A percentile compares a stretch with the other conserved stretches of the same genome.
phyloP scores from a whole-genome alignment of 2,113 vertebrate species.

The Hippotragus niger region DNA sequence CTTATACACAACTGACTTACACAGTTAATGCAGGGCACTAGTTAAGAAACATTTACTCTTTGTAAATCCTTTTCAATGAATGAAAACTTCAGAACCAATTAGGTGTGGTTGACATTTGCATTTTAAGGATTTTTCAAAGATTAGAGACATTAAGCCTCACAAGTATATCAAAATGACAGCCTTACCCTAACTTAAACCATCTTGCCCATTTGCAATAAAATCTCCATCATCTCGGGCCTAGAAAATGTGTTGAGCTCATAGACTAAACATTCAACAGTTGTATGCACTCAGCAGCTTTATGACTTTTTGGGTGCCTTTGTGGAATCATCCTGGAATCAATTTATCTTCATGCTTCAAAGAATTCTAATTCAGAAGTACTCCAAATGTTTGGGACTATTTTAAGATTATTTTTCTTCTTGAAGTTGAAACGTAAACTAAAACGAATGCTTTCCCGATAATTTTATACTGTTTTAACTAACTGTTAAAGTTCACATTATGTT shows the following conservation, averaged over 20 bases:
- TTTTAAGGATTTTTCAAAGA: constrained; percentile 68
- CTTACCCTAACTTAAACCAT: constrained; percentile 76
- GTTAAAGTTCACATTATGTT: constrained; percentile 74
- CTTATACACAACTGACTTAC: constrained; percentile 2
- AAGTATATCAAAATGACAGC: constrained; percentile 64
- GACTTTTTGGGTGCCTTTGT: constrained; percentile 67
- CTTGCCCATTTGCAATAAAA: constrained; percentile 78
- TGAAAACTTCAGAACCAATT: constrained; percentile 67
- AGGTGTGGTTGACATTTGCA: constrained; percentile 72
- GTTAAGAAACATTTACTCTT: constrained; percentile 24
- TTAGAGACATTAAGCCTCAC: constrained; percentile 66
- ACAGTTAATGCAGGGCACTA: neutral
- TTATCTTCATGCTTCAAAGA: constrained; percentile 82
- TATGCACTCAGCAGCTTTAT: constrained; percentile 80
- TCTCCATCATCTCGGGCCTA: constrained; percentile 69
- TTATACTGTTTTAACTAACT: constrained; percentile 73
- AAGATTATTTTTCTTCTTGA: constrained; percentile 80
- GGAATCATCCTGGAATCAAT: constrained; percentile 81
- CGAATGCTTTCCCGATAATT: constrained; percentile 74
- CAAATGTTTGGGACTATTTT: constrained; percentile 80
- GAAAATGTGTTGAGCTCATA: constrained; percentile 72
- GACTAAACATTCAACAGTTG: constrained; percentile 83
- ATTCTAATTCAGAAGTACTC: constrained; percentile 76
- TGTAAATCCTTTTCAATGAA: constrained; percentile 60
- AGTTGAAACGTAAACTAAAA: constrained; percentile 77